Evolutionary conservation across 2,888 invertebrate genomes (phyloP).

Genomic region (Dynastes grantii): DNA sequence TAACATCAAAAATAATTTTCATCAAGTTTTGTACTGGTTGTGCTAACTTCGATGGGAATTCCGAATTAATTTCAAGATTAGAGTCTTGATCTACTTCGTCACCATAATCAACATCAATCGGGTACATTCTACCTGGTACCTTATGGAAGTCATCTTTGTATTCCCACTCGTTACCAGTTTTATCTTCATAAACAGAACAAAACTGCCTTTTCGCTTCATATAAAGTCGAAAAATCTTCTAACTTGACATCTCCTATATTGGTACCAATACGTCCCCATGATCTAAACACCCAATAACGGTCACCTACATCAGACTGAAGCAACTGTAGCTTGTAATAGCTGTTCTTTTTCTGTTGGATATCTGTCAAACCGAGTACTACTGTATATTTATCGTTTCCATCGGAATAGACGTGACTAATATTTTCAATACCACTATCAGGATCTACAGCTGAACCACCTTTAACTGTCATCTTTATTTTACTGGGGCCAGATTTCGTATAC

Average conservation of each 20-base stretch:
- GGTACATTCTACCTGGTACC: conserved; percentile 83
- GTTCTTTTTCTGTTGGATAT: conserved; percentile 90
- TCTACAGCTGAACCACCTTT: conserved; percentile 93
- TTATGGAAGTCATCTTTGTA: conserved; percentile 78
- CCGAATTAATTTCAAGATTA: conserved; percentile 70
- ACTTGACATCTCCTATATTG: conserved; percentile 84
- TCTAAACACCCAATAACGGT: conserved; percentile 72
- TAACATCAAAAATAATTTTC: conserved; percentile 90
- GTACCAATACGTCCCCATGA: conserved; percentile 98
- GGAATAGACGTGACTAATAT: conserved; percentile 84
- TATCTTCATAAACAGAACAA: conserved; percentile 76
- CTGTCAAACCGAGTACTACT: conserved; percentile 88
- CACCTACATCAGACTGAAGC: conserved; percentile 80
- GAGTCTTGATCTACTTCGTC: conserved; percentile 63
- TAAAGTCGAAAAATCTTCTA: conserved; percentile 72
- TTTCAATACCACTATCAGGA: conserved; percentile 87
- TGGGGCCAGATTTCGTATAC: conserved; percentile 72
- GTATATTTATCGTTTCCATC: conserved; percentile 77
- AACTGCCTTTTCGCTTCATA: conserved; percentile 78
- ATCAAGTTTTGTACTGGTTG: conserved; percentile 88
- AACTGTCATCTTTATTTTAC: conserved; percentile 79
- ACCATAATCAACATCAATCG: conserved; percentile 91
- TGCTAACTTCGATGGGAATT: conserved; percentile 78
- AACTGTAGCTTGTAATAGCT: conserved; percentile 96
- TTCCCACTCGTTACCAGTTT: conserved; percentile 88